phyloP scores from a whole-genome alignment of 2,113 vertebrate genomes.

The Pterophyllum scalare region DNA sequence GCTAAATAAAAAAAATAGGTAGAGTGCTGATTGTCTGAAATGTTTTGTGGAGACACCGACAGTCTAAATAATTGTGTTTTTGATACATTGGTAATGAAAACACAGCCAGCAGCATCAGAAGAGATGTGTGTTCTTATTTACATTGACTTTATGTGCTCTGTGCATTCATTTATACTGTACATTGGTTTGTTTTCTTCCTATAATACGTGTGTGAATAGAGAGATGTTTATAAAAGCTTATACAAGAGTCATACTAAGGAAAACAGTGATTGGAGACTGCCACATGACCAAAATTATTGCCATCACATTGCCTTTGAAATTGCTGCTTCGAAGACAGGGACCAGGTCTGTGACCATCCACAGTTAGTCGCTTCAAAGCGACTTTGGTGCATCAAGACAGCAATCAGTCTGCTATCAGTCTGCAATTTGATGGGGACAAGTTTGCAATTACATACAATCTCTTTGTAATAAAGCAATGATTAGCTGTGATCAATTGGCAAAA shows the following conservation, averaged over 20 bases:
- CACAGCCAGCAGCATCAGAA: neutral
- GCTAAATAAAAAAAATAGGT: conserved; percentile 3
- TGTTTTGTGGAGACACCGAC: neutral
- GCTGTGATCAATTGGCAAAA: neutral
- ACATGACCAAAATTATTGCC: neutral
- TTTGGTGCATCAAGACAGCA: neutral
- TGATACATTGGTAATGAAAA: neutral
- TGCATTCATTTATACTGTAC: neutral
- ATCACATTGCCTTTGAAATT: neutral
- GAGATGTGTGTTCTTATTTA: neutral
- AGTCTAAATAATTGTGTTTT: neutral
- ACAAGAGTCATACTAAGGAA: neutral
- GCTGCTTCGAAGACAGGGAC: neutral
- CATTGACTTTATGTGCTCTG: neutral
- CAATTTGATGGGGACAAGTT: neutral
- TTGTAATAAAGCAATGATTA: neutral
- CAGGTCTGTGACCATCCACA: neutral
- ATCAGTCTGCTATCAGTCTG: too few relatives aligned
- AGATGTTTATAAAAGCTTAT: neutral
- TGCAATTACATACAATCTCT: neutral
- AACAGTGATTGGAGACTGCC: neutral
- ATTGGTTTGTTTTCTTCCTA: neutral
- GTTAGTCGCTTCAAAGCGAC: neutral
- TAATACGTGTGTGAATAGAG: neutral
- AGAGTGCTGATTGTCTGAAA: conserved; percentile 33